These are phyloP conservation scores for Anguilla japonica DNA, from an alignment of 2,113 vertebrate species.

Conservation along the genomic window DNA sequence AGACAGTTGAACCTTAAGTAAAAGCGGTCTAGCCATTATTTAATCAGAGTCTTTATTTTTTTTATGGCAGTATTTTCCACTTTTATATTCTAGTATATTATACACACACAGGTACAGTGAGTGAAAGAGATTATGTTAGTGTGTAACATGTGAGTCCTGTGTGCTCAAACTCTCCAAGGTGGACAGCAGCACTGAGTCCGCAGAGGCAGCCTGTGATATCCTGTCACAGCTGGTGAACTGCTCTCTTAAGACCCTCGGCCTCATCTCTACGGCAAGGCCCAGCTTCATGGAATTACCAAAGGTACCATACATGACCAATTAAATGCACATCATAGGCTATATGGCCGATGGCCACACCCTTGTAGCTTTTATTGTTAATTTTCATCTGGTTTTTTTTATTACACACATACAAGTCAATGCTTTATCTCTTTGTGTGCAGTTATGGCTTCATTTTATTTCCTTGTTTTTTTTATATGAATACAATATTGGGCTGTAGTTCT, in stretches of 20 bases:
- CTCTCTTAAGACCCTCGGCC: constrained; percentile 84
- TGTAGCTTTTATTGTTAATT: background rate
- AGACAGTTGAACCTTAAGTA: too few species aligned
- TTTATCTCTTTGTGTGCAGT: too few species aligned
- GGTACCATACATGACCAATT: constrained; percentile 62
- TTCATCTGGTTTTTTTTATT: background rate
- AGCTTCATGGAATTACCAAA: constrained; percentile 98
- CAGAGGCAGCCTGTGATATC: constrained; percentile 84
- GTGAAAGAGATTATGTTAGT: background rate
- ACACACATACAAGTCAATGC: background rate
- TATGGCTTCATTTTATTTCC: too few species aligned
- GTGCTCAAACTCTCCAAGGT: constrained; percentile 70
- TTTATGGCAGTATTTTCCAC: too few species aligned
- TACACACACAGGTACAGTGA: background rate
- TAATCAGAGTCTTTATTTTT: too few species aligned
- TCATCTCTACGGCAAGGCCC: constrained; percentile 92
- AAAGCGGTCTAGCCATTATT: too few species aligned
- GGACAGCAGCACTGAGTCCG: constrained; percentile 95
- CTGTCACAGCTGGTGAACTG: constrained; percentile 86
- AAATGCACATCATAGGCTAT: too few species aligned
- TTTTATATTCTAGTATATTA: too few species aligned
- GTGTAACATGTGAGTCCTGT: background rate
- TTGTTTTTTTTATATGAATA: too few species aligned
- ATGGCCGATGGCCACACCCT: background rate
- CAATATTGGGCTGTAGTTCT: too few species aligned